These are phyloP conservation scores for Passer domesticus DNA, from an alignment of 2,113 vertebrate genomes.

Conservation along the genomic window DNA sequence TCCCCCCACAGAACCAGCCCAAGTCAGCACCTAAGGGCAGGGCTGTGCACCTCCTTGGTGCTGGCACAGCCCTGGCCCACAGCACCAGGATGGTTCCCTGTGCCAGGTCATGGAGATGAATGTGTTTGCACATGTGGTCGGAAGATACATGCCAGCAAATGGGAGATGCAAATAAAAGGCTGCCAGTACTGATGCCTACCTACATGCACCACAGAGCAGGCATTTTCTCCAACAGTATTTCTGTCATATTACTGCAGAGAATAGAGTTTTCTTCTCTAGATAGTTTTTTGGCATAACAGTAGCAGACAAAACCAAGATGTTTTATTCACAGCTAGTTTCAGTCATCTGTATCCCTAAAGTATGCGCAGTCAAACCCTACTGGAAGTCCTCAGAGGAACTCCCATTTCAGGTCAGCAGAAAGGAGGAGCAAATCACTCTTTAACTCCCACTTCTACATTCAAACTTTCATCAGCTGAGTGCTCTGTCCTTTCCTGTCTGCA, in stretches of 20 bases:
- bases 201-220: neutral
- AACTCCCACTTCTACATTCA: neutral
- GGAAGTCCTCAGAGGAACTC: neutral
- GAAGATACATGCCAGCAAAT: neutral
- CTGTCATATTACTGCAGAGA: neutral
- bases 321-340: neutral
- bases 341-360: neutral
- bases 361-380: neutral
- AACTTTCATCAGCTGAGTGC: neutral
- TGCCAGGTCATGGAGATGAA: neutral
- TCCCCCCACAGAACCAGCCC: neutral
- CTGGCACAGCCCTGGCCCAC: neutral
- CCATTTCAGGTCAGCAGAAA: neutral
- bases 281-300: neutral
- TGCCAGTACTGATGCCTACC: neutral
- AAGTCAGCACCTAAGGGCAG: neutral
- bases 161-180: neutral
- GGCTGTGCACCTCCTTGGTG: neutral
- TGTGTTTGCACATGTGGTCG: neutral
- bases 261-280: neutral
- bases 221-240: neutral
- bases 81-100: fast-evolving
- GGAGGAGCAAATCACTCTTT: neutral
- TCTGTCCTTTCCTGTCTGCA: neutral
- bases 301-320: neutral